Base-by-base conservation (phyloP, 2,113 vertebrate species). In the Corythornis vintsioides region DNA sequence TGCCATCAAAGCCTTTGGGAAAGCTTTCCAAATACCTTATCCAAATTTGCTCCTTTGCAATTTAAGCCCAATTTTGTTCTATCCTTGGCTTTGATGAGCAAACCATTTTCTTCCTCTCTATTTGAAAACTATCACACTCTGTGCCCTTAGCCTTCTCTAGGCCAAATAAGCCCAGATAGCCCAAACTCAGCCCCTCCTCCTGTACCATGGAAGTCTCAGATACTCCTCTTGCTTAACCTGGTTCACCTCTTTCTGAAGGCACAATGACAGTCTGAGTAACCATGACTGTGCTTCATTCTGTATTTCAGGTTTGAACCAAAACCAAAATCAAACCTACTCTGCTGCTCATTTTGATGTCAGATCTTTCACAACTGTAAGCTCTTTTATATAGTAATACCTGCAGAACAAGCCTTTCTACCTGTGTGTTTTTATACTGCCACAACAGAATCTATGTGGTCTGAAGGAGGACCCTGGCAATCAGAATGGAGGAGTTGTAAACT, bases 211-310 rank as follows among this genome's bases (percentile, higher is more conserved):
- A 64, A 20, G 43, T 11, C 31, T 31, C 38, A 85, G n/a, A 10
- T 24, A 71, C 11, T 29, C 9, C n/a, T 69, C 35, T 57, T 63
- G 19, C 35, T 74, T 45, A 56, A 38, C 11, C 28, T 31, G 3
- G 19, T 15, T 52, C 11, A 13, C 16, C 8, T 69, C 26, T 64
- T 47, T 42, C 48, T 33, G 22, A 61, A 29, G 25, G 38, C 9
- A 42, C 3, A 59, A 16, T 4, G 6, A 25, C 13, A 70, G 13
- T 21, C 28, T 1, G 0, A 57, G 14, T 40, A 43, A 65, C 22
- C 0, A 1, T 6, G 13, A 26, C 4, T 56, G 6, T 6, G 5
- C 38, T 10, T 11, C 1, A 4, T 28, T 48, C 18, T 2, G 9
- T 29, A n/a, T 70, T 79, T 38, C 64, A 56, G 24, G 15, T 73